A percentile compares a stretch with the other conserved stretches of the same genome.
Evolutionary conservation across 2,113 vertebrate species (phyloP).

Genomic region (Zosterops hypoxanthus): DNA sequence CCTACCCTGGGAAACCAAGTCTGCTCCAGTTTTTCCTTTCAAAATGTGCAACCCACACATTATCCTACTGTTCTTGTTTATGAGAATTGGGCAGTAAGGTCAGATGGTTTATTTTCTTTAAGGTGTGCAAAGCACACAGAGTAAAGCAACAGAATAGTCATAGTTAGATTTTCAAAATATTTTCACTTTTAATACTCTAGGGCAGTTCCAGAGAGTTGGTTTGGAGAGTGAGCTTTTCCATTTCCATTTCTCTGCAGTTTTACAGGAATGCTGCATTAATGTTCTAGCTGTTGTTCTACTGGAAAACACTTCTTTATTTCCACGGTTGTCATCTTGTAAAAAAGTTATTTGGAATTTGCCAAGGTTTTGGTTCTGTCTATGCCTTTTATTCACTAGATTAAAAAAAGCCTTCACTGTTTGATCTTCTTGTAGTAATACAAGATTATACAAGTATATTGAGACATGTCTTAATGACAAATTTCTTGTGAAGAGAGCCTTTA

Average conservation of each 20-base stretch:
- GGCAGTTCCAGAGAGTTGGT: not conserved
- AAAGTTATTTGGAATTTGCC: not conserved
- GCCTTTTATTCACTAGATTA: not conserved
- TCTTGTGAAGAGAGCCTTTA: not conserved
- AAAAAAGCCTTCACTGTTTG: not conserved
- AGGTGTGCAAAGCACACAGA: not conserved
- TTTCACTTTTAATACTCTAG: not conserved
- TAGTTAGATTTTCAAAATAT: not conserved
- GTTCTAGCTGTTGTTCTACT: not conserved
- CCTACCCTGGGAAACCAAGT: not conserved
- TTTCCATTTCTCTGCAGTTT: not conserved
- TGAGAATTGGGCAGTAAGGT: not conserved
- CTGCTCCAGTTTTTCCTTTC: not conserved
- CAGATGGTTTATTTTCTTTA: slow-evolving; percentile 14
- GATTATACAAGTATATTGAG: not conserved
- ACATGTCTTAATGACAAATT: not conserved
- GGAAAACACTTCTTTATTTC: not conserved
- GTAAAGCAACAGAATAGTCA: not conserved
- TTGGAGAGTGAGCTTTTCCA: not conserved
- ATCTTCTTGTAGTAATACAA: not conserved
- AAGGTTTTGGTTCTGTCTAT: not conserved
- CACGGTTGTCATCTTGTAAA: not conserved
- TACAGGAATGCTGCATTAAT: not conserved
- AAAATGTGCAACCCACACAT: not conserved
- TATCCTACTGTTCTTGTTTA: not conserved